Conservation (phyloP, 2,113 vertebrate genomes). For the Ammospiza nelsoni region DNA sequence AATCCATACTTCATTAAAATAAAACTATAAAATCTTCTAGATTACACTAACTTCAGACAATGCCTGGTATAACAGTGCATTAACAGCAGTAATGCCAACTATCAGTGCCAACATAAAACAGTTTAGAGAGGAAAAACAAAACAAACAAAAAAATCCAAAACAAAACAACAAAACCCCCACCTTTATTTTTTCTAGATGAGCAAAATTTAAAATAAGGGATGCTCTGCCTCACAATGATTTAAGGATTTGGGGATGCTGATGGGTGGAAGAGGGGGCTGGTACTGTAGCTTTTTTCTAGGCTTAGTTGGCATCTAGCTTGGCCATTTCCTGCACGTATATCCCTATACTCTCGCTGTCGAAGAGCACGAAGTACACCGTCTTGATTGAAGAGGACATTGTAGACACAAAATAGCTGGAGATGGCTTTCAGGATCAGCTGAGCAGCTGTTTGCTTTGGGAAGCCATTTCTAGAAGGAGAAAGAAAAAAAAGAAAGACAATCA, state of each 20-base stretch:
- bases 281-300: slow-evolving; percentile 42
- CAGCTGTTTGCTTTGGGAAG: slow-evolving; percentile 97
- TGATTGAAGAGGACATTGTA: slow-evolving; percentile 99
- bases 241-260: slow-evolving; percentile 23
- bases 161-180: slow-evolving; percentile 65
- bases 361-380: slow-evolving; percentile 97
- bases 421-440: slow-evolving; percentile 97
- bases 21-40: slow-evolving; percentile 85
- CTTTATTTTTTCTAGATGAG: slow-evolving; percentile 77
- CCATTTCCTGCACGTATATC: slow-evolving; percentile 99
- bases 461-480: slow-evolving; percentile 82
- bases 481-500: not conserved
- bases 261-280: slow-evolving; percentile 31
- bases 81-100: slow-evolving; percentile 83
- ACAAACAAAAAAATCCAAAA: slow-evolving; percentile 66
- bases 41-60: slow-evolving; percentile 80
- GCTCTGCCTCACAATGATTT: slow-evolving; percentile 68
- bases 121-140: slow-evolving; percentile 73
- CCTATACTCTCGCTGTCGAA: slow-evolving; percentile 99
- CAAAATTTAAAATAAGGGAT: slow-evolving; percentile 70
- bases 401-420: slow-evolving; percentile 98
- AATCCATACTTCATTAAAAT: slow-evolving; percentile 79
- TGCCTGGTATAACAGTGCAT: slow-evolving; percentile 81
- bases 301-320: slow-evolving; percentile 94
- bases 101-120: slow-evolving; percentile 84